Evolutionary conservation across 1,140 invertebrate genomes (phyloP), one percentile per base, ranked within the genome.

Genomic region (Thaumatotibia leucotreta): DNA sequence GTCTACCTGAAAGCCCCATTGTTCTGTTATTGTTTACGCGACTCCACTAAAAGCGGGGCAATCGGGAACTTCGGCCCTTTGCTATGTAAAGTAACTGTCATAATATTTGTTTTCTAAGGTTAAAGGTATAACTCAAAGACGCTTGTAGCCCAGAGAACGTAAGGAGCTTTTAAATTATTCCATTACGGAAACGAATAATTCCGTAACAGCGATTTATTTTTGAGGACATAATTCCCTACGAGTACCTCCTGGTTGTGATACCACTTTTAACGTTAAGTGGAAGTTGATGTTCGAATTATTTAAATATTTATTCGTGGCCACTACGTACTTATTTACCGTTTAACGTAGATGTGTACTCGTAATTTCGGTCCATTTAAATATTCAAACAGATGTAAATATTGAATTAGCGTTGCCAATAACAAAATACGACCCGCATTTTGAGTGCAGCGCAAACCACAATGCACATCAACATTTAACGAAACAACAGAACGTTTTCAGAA

Each of bases 21-120:
- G 66, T 64, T 58, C 61, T 27, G 23, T 68, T 68, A 68, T 68
- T 68, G 66, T 68, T 58, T 64, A 33, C 39, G 58, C 54, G 45
- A 35, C 24, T 24, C 45, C 64, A 67, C 61, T 54, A 68, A 68
- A 68, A 61, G 66, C 62, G 29, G 35, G 45, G 23, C 33, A 68
- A 50, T 67, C 58, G 65, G 22, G 32, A 65, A 49, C 50, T 32
- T 52, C 17, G 23, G 29, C 50, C 32, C n/a, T 65, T 65, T 54
- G 9, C 9, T 58, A 58, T 58, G 52, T 58, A 58, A 58, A 58
- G 52, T 27, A 27, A 58, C 61, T 62, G 31, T 23, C 61, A 11
- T 62, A 35, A 63, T 63, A 63, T 63, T 58, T 58, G 23, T 58
- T 58, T 23, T 17, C 52, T 58, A 17, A 31, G 24, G 11, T 11